These are phyloP conservation scores for Poecilobothrus nobilitatus DNA, from an alignment of 2,888 invertebrate species.

Conservation along the genomic window DNA sequence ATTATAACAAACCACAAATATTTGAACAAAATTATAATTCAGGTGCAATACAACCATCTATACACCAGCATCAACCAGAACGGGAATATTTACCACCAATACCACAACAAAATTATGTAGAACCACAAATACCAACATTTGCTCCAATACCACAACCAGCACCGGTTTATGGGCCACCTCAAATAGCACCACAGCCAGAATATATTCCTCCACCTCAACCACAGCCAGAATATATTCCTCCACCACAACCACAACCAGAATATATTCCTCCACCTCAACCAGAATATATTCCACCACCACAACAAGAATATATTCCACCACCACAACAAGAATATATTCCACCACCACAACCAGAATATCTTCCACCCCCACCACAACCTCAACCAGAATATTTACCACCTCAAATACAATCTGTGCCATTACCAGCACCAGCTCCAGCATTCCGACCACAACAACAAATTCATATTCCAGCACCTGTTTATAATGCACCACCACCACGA, in stretches of 20 bases:
- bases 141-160: background rate
- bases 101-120: background rate
- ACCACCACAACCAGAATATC: background rate
- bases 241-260: background rate
- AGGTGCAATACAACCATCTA: background rate
- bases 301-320: background rate
- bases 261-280: background rate
- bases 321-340: background rate
- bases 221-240: background rate
- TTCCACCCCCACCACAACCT: background rate
- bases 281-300: background rate
- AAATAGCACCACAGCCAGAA: background rate
- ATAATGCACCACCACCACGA: background rate
- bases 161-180: background rate
- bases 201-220: background rate
- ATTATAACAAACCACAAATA: background rate
- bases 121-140: background rate
- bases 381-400: no score
- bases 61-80: background rate
- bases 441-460: background rate
- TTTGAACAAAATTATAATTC: slow-evolving; percentile 1
- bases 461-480: background rate
- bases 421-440: background rate
- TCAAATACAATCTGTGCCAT: background rate
- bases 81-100: background rate